phyloP scores from a whole-genome alignment of 1,140 invertebrate species.

The Drosophila azteca region DNA sequence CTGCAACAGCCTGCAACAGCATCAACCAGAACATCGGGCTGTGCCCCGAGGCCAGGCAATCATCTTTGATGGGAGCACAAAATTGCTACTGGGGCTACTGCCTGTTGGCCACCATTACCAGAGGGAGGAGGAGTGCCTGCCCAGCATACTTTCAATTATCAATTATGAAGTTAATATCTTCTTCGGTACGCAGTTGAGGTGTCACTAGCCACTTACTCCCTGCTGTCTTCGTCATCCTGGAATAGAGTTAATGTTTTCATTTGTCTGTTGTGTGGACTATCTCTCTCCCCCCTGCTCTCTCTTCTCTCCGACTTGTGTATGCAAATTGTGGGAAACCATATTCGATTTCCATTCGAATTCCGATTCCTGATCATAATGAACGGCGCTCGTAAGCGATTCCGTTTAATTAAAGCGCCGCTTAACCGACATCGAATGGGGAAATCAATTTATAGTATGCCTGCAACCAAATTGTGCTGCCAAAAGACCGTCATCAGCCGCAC shows the following conservation, averaged over 20 bases:
- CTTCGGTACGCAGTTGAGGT: conserved; percentile 48
- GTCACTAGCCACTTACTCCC: conserved; percentile 35
- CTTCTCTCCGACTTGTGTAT: conserved; percentile 1
- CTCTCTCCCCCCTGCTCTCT: too few relatives aligned
- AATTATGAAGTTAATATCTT: conserved; percentile 80
- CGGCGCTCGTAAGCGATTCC: conserved; percentile 23
- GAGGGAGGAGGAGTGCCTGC: background rate
- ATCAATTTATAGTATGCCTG: conserved; percentile 63
- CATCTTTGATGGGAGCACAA: conserved; percentile 49
- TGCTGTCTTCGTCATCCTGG: too few relatives aligned
- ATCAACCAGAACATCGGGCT: conserved; percentile 35
- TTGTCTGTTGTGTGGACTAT: background rate
- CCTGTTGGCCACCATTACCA: conserved; percentile 36
- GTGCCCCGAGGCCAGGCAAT: conserved; percentile 59
- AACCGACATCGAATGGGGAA: conserved; percentile 36
- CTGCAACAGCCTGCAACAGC: background rate
- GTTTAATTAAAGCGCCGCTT: conserved; percentile 62
- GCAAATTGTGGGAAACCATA: conserved; percentile 3
- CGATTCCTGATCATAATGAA: conserved; percentile 26
- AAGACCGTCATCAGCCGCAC: conserved; percentile 32
- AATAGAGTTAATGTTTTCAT: conserved; percentile 72
- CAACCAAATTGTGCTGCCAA: conserved; percentile 62
- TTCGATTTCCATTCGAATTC: conserved; percentile 7
- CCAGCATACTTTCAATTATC: conserved; percentile 69
- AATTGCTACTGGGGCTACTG: conserved; percentile 55